phyloP scores from a whole-genome alignment of 2,797 vertebrate species.

The Hydrolagus colliei region DNA sequence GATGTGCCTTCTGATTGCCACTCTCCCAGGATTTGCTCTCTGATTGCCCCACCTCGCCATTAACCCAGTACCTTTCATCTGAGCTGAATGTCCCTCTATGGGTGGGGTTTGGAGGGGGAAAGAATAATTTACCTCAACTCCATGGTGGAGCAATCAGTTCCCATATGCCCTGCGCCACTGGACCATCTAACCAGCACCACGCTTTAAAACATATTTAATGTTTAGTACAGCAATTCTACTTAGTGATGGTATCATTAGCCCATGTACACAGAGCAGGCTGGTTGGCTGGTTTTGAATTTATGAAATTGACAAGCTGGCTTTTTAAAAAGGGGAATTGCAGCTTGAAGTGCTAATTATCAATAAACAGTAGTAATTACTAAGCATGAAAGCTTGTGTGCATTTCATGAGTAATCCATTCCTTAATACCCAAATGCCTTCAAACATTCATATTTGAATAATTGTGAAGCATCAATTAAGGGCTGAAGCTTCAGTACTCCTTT shows the following conservation, averaged over 20 bases:
- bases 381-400: conserved; percentile 31
- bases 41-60: not conserved
- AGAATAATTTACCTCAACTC: not conserved
- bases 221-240: conserved; percentile 32
- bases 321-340: conserved; percentile 31
- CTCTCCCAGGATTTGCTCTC: not conserved
- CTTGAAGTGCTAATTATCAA: conserved; percentile 31
- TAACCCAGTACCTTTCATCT: not conserved
- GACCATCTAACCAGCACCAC: conserved; percentile 18
- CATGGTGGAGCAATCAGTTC: conserved; percentile 9
- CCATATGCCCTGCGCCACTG: conserved; percentile 11
- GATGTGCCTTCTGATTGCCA: too few relatives aligned
- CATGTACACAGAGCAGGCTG: conserved; percentile 31
- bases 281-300: conserved; percentile 31
- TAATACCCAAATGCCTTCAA: conserved; percentile 30
- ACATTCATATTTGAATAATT: conserved; percentile 31
- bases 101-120: not conserved
- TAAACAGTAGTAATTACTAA: conserved; percentile 31
- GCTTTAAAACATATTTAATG: conserved; percentile 30
- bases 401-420: conserved; percentile 30
- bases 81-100: not conserved
- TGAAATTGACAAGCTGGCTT: conserved; percentile 32
- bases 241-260: conserved; percentile 32
- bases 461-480: conserved; percentile 24
- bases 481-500: not conserved